Base-by-base conservation (phyloP, 2,888 invertebrate genomes). In the Drosophila leonis region DNA sequence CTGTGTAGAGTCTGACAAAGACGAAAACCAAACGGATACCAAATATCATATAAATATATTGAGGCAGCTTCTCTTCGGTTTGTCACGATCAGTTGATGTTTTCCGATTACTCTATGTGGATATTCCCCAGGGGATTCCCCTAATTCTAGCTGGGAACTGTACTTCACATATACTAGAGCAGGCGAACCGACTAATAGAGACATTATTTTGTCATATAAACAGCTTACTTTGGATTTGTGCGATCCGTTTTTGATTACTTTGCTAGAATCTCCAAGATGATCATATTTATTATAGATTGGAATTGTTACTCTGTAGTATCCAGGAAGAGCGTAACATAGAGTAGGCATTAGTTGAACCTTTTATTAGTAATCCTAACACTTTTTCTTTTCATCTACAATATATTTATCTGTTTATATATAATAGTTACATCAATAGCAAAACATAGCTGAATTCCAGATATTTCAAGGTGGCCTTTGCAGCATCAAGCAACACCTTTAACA, bases 11-110 rank as follows among this genome's bases (percentile, higher is more conserved):
- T n/a, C 27, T 20, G 35, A 12, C 54, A 39, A 54, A n/a, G 7
- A n/a, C 1, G 10, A 27, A 54, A 55, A 1, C 41, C 37, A 18
- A 39, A 37, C 52, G 31, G 37, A 37, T 20, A 65, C 51, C 48
- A 8, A 49, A 41, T 10, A 27, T 60, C 31, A 18, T 46, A 27
- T n/a, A 48, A 61, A 48, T 54, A 27, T n/a, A 37, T 24, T 27
- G 7, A 37, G 13, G 8, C 18, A 33, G 49, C 49, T 49, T 31
- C 31, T 13, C 13, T 33, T 13, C 8, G 31, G 49, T 20, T 49
- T 20, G 8, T 8, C 31, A 3, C 18, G 6, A 49, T 49, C 49
- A 12, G 0, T 49, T 49, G 29, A 10, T 10, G n/a, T 13, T 13
- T 49, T 7, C 7, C 10, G 18, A 31, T 49, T 18, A 13, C 7